A percentile compares a stretch with the other conserved stretches of the same genome.
phyloP scores from a whole-genome alignment of 2,113 vertebrate species.

The Zosterops hypoxanthus region DNA sequence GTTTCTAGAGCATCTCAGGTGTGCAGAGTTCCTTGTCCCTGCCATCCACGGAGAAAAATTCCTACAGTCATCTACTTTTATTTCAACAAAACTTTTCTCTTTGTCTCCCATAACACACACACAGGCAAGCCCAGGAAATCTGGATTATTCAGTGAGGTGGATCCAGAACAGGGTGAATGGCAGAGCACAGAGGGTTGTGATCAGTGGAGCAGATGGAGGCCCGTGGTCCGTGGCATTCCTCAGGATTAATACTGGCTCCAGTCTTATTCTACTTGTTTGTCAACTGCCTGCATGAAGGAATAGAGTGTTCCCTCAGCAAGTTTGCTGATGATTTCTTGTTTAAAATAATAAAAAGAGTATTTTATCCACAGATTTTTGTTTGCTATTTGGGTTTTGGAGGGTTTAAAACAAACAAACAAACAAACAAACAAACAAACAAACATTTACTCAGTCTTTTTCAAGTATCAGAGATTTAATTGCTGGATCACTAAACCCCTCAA shows the following conservation, averaged over 20 bases:
- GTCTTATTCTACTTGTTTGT: background rate
- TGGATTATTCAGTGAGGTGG: background rate
- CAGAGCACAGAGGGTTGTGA: background rate
- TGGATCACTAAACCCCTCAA: background rate
- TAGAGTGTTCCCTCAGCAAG: background rate
- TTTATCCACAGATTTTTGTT: background rate
- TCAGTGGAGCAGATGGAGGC: background rate
- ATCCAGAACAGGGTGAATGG: background rate
- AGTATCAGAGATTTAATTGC: background rate
- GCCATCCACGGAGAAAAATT: no score
- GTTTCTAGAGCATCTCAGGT: no score
- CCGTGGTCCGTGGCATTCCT: no score
- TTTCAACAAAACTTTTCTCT: background rate
- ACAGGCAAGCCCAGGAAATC: background rate
- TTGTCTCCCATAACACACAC: background rate
- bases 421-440: background rate
- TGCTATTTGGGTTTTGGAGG: background rate
- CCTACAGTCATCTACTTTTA: background rate
- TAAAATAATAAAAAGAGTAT: background rate
- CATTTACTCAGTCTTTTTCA: background rate
- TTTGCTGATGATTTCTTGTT: background rate
- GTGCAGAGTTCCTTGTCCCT: no score
- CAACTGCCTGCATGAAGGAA: background rate
- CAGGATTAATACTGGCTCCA: background rate
- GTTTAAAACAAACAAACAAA: background rate